phyloP scores from a whole-genome alignment of 2,888 invertebrate species.

The Selenia dentaria region DNA sequence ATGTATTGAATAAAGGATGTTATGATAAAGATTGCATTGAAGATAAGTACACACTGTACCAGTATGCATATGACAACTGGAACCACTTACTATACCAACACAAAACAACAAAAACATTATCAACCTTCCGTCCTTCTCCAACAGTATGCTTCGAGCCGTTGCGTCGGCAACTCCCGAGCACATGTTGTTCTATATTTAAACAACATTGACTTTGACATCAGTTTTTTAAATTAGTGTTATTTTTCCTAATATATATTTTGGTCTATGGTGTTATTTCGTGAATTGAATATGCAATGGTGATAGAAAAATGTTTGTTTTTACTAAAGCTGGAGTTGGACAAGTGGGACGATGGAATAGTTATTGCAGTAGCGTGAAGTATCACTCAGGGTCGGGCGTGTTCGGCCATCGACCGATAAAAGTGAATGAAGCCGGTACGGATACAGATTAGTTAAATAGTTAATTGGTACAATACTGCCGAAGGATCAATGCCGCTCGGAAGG shows the following conservation, averaged over 20 bases:
- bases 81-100: slow-evolving; percentile 16
- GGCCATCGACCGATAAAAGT: slow-evolving; percentile 80
- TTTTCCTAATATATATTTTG: too few species aligned
- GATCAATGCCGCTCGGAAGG: too few species aligned
- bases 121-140: slow-evolving; percentile 33
- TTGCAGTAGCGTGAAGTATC: slow-evolving; percentile 64
- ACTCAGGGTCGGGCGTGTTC: slow-evolving; percentile 84
- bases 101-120: slow-evolving; percentile 23
- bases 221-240: neutral
- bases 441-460: slow-evolving; percentile 9
- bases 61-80: neutral
- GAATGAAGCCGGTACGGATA: slow-evolving; percentile 60
- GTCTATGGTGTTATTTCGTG: too few species aligned
- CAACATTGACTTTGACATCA: slow-evolving; percentile 45
- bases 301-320: slow-evolving; percentile 57
- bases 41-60: neutral
- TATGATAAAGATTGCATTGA: too few species aligned
- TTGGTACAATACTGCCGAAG: neutral
- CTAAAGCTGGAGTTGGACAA: slow-evolving; percentile 58
- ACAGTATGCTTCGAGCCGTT: slow-evolving; percentile 47
- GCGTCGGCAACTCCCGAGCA: slow-evolving; percentile 61
- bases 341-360: slow-evolving; percentile 54
- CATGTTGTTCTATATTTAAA: slow-evolving; percentile 42
- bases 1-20: too few species aligned
- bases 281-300: slow-evolving; percentile 38